phyloP scores from a whole-genome alignment of 1,140 invertebrate species.

The Drosophila repleta region DNA sequence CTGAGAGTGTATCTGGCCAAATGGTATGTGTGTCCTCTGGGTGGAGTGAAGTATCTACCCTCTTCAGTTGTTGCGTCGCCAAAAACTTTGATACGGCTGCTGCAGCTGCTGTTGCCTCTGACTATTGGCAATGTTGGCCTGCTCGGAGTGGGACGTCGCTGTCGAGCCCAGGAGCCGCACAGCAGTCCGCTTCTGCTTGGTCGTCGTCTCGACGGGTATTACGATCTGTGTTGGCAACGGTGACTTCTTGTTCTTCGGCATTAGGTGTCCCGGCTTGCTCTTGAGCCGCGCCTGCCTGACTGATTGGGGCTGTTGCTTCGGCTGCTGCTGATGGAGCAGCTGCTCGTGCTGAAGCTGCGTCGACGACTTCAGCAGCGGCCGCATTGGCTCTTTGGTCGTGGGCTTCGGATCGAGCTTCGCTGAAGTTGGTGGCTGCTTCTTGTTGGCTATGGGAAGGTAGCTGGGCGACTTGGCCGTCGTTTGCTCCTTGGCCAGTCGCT shows the following conservation, averaged over 20 bases:
- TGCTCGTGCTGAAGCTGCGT: background rate
- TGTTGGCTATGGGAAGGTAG: too few relatives aligned
- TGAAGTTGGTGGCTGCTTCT: too few relatives aligned
- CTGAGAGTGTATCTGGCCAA: background rate
- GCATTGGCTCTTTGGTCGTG: background rate
- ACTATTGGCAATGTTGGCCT: too few relatives aligned
- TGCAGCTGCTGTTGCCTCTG: constrained; percentile 32
- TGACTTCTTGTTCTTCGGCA: background rate
- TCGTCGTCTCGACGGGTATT: background rate
- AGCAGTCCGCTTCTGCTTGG: background rate
- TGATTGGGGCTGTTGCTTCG: too few relatives aligned
- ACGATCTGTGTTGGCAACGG: background rate
- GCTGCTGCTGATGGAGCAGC: too few relatives aligned
- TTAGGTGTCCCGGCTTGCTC: background rate
- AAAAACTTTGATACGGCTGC: constrained; percentile 25
- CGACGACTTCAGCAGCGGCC: background rate
- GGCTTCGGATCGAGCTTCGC: too few relatives aligned
- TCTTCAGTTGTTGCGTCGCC: constrained; percentile 50
- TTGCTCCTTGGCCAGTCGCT: background rate
- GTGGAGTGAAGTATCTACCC: background rate
- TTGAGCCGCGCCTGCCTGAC: background rate
- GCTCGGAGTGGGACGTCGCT: constrained; percentile 3
- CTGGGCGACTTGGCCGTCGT: too few relatives aligned
- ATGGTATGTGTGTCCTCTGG: background rate
- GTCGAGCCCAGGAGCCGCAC: background rate